phyloP scores from a whole-genome alignment of 2,797 vertebrate genomes.

The Tauraco hartlaubi region DNA sequence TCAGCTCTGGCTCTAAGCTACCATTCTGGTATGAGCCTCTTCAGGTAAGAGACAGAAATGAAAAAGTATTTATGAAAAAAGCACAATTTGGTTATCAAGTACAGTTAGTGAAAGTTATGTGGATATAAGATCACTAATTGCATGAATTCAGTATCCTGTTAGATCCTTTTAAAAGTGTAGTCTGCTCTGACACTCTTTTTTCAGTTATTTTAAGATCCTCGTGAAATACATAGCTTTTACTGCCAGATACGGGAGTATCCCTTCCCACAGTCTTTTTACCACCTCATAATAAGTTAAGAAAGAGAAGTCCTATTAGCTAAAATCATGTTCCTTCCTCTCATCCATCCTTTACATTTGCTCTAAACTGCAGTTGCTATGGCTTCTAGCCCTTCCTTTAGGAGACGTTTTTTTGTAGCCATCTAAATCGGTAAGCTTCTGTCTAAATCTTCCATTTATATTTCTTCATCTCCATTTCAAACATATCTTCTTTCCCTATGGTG shows the following conservation, averaged over 20 bases:
- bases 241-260: neutral
- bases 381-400: conserved; percentile 29
- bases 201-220: neutral
- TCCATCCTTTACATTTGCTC: conserved; percentile 5
- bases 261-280: neutral
- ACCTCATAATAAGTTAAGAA: neutral
- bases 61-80: neutral
- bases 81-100: neutral
- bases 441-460: conserved; percentile 36
- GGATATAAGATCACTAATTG: neutral
- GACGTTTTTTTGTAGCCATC: neutral
- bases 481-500: neutral
- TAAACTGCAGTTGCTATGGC: conserved; percentile 39
- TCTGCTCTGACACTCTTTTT: neutral
- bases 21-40: neutral
- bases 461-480: conserved; percentile 9
- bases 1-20: neutral
- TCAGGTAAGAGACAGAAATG: neutral
- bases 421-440: conserved; percentile 3
- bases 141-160: neutral
- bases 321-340: neutral
- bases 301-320: neutral
- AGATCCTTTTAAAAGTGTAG: neutral
- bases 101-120: neutral
- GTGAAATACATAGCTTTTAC: neutral